A percentile compares a stretch with the other conserved stretches of the same genome.
Evolutionary conservation across 2,113 vertebrate species (phyloP).

Genomic region (Oophaga pumilio): DNA sequence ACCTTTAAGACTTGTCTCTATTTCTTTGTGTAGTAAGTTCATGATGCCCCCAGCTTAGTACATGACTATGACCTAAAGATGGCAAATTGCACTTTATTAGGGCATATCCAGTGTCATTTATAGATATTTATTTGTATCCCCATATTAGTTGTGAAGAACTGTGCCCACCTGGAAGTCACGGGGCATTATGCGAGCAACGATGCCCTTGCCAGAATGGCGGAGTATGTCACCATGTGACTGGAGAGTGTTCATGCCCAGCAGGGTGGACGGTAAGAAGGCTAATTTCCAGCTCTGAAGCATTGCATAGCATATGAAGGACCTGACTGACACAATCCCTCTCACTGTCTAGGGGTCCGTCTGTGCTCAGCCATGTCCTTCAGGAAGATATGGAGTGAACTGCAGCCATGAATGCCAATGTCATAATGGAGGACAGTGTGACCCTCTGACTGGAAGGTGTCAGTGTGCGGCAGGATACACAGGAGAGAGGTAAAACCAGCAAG

Average conservation of each 20-base stretch:
- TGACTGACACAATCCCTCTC: conserved; percentile 17
- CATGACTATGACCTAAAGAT: background rate
- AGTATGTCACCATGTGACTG: conserved; percentile 93
- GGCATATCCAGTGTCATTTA: background rate
- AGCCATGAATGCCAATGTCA: conserved; percentile 94
- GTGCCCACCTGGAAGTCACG: conserved; percentile 92
- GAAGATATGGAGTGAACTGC: conserved; percentile 92
- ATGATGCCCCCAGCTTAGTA: background rate
- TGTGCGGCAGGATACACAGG: conserved; percentile 91
- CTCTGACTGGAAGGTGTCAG: conserved; percentile 88
- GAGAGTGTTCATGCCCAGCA: conserved; percentile 90
- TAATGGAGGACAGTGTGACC: conserved; percentile 93
- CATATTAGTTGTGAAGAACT: conserved; percentile 87
- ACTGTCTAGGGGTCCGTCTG: conserved; percentile 89
- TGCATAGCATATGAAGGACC: background rate
- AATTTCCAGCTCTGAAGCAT: background rate
- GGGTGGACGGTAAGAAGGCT: conserved; percentile 89
- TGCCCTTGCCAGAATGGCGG: conserved; percentile 98
- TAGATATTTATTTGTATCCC: background rate
- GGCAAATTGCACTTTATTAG: background rate
- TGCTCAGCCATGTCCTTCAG: conserved; percentile 90
- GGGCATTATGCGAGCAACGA: conserved; percentile 91
- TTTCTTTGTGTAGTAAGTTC: background rate
- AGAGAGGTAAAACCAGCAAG: conserved; percentile 80
- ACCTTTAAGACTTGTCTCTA: background rate